phyloP scores from a whole-genome alignment of 2,888 invertebrate genomes.

The Halictus quadricinctus region DNA sequence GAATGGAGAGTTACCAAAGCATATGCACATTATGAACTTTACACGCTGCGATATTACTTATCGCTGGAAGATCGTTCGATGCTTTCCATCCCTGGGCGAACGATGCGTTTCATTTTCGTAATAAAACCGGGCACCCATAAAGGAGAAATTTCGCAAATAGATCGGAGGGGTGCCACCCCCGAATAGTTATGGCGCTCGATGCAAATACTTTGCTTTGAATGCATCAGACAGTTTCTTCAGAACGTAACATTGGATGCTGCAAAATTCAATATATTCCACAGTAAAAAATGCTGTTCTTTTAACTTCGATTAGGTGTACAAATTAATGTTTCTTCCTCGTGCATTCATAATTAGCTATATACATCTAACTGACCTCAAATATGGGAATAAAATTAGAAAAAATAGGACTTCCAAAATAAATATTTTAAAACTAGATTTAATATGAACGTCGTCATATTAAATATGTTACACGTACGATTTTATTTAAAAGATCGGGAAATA shows the following conservation, averaged over 20 bases:
- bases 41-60: conserved; percentile 38
- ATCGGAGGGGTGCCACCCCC: not conserved
- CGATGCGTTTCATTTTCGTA: not conserved
- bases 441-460: not conserved
- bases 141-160: not conserved
- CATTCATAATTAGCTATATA: too few relatives aligned
- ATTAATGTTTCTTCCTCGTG: not conserved
- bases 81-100: not conserved
- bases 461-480: not conserved
- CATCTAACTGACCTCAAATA: not conserved
- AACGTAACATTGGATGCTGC: not conserved
- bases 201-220: not conserved
- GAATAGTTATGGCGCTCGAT: not conserved
- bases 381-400: not conserved
- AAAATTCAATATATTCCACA: not conserved
- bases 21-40: conserved; percentile 48
- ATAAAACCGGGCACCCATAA: conserved; percentile 2
- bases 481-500: not conserved
- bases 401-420: not conserved
- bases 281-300: not conserved
- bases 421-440: not conserved
- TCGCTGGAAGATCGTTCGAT: conserved; percentile 30
- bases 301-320: not conserved
- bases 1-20: conserved; percentile 52
- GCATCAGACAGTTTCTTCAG: not conserved